Conservation (phyloP, 2,888 invertebrate species). For the Amiota mariae region DNA sequence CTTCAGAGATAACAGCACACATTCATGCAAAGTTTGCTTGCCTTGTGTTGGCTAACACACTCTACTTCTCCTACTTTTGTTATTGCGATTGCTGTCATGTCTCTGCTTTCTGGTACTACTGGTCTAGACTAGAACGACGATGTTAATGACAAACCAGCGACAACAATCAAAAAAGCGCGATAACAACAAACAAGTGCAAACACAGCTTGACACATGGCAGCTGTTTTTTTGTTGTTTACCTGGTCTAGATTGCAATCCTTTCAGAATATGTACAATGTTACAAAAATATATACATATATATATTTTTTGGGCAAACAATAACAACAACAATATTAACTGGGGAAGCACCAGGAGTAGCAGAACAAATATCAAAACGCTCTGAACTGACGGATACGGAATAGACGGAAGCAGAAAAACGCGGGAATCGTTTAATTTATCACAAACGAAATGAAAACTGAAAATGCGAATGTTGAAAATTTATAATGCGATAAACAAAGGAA, state of each 20-base stretch:
- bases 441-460: slow-evolving; percentile 31
- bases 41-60: too few species aligned
- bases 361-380: background rate
- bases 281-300: background rate
- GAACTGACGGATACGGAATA: background rate
- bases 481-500: slow-evolving; percentile 25
- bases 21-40: too few species aligned
- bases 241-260: too few species aligned
- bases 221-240: background rate
- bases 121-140: background rate
- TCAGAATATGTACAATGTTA: background rate
- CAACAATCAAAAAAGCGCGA: background rate
- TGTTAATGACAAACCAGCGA: background rate
- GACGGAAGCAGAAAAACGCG: slow-evolving; percentile 21
- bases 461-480: slow-evolving; percentile 27
- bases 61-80: too few species aligned
- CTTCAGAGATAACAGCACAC: background rate
- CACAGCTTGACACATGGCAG: slow-evolving; percentile 9
- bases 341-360: background rate
- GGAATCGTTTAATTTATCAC: slow-evolving; percentile 28
- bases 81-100: too few species aligned
- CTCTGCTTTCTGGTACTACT: too few species aligned
- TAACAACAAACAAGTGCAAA: background rate
- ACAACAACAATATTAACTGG: background rate
- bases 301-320: background rate